Base-by-base conservation (phyloP, 2,797 vertebrate species). In the Bradypodion ventrale region DNA sequence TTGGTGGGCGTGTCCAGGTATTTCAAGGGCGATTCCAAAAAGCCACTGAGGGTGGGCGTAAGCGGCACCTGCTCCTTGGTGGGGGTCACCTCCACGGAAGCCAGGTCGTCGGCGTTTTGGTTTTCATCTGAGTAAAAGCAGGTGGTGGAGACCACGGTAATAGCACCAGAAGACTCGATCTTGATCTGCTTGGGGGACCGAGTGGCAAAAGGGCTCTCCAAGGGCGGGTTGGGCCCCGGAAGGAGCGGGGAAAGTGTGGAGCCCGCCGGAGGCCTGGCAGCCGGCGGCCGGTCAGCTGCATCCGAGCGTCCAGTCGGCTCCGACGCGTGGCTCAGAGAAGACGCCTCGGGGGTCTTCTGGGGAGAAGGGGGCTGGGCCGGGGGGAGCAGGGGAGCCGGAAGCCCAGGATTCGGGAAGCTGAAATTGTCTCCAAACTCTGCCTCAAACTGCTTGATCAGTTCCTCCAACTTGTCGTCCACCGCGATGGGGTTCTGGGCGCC, bases 1-100 rank as follows among this genome's bases (percentile, higher is more conserved):
- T 99, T 99, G 82, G 98, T 99, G 1, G 98, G 98, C 0, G 96
- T 98, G 91, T 98, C 97, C 93, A 99, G 95, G 91, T 99, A 99
- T 83, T 97, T 97, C 59, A 99, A 92, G 1, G 99, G 99, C 1
- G 98, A 99, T 89, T 99, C 98, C 89, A 99, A 91, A 89, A 99
- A 99, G 78, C 98, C 98, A 88, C 96, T 97, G 68, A 99, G 97
- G 75, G 98, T 98, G 1, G 98, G 98, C 1, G 97, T 97, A 78
- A 96, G 96, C 10, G 98, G 97, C 73, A 97, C 95, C 77, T 96
- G 95, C 0, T 97, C 96, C 96, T 99, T 99, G 46, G 97, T 97
- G 35, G 98, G 98, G 0, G 98, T 99, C 92, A 96, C 95, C 52
- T 96, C 92, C 7, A 97, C 95, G 6, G 97, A 95, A 0, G 87